These are phyloP conservation scores for Oreortyx pictus DNA, from an alignment of 2,797 vertebrate species.

Conservation along the genomic window DNA sequence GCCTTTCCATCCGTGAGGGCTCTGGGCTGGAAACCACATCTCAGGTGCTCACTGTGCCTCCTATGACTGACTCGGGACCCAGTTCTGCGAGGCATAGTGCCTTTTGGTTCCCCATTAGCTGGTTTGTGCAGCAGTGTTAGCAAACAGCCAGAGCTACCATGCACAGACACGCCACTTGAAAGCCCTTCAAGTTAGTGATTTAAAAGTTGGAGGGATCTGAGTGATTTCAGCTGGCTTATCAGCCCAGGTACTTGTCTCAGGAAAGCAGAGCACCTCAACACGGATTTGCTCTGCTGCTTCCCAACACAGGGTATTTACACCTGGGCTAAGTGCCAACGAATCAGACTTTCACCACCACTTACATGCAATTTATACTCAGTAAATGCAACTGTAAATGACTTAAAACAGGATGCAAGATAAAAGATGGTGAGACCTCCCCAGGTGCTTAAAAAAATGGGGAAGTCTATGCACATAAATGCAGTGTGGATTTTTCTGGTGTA, in stretches of 20 bases:
- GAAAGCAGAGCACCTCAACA: background rate
- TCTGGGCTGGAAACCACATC: background rate
- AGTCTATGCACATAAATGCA: background rate
- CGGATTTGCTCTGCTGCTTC: background rate
- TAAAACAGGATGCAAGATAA: background rate
- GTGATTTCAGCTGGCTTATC: background rate
- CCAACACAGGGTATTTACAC: background rate
- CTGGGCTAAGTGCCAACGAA: background rate
- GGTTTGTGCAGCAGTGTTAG: background rate
- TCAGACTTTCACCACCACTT: background rate
- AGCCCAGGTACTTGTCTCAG: background rate
- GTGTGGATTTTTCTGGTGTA: background rate
- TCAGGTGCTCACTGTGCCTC: background rate
- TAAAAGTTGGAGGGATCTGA: background rate
- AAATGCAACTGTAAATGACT: background rate
- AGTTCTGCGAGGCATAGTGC: background rate
- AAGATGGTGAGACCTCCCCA: background rate
- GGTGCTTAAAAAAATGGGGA: background rate
- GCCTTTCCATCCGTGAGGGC: background rate
- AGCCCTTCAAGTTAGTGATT: background rate
- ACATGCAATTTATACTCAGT: background rate
- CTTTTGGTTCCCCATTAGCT: background rate
- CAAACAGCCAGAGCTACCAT: background rate
- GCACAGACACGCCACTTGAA: background rate
- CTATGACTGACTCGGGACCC: background rate